Conservation (phyloP, 2,797 vertebrate species). For the Enteromius trimaculatus region DNA sequence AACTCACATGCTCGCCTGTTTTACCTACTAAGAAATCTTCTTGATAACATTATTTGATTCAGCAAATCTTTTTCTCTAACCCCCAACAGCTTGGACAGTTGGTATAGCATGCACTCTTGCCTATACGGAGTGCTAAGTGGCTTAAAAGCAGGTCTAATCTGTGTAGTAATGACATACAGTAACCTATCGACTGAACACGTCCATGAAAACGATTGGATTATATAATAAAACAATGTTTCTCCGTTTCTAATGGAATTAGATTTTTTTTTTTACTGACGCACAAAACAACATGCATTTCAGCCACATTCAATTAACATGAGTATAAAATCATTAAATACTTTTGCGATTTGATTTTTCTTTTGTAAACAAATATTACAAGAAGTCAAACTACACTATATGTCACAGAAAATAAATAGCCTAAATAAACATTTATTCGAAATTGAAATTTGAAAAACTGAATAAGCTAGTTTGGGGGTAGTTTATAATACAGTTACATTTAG, state of each 20-base stretch:
- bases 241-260: background rate
- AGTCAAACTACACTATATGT: background rate
- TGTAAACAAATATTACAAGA: background rate
- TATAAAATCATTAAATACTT: background rate
- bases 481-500: background rate
- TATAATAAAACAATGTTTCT: conserved; percentile 14
- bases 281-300: background rate
- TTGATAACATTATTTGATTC: background rate
- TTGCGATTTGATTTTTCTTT: background rate
- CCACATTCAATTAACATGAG: too few species aligned
- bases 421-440: background rate
- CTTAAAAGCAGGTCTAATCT: conserved; percentile 52
- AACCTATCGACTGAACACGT: conserved; percentile 65
- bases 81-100: conserved; percentile 20
- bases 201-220: conserved; percentile 48
- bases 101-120: conserved; percentile 17
- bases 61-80: conserved; percentile 39
- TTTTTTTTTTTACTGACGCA: background rate
- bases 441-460: too few species aligned
- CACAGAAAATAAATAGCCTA: background rate
- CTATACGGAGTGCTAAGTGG: conserved; percentile 48
- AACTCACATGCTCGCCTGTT: background rate
- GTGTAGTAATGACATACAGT: conserved; percentile 46
- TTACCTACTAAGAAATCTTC: background rate
- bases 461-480: background rate